These are phyloP conservation scores for Takifugu flavidus DNA, from an alignment of 2,113 vertebrate species.

Conservation along the genomic window DNA sequence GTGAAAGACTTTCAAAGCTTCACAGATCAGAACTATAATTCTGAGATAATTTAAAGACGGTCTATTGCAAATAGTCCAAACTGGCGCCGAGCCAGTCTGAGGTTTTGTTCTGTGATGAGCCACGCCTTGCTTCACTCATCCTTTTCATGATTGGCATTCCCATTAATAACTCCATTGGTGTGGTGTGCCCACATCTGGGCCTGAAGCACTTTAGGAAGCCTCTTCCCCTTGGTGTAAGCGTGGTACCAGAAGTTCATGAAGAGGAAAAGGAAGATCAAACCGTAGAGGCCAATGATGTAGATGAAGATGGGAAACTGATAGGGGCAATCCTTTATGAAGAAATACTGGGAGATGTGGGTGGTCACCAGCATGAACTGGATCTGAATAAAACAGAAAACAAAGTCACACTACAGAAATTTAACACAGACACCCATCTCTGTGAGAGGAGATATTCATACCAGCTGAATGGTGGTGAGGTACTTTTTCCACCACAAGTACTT, in stretches of 20 bases:
- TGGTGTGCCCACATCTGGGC: slow-evolving; percentile 76
- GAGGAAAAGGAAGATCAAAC: slow-evolving; percentile 86
- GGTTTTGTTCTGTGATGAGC: slow-evolving; percentile 22
- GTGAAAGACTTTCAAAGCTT: background rate
- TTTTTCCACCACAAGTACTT: slow-evolving; percentile 99
- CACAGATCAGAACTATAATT: slow-evolving; percentile 34
- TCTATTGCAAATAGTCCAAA: slow-evolving; percentile 34
- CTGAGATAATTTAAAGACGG: slow-evolving; percentile 52
- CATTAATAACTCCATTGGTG: slow-evolving; percentile 80
- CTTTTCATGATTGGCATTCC: slow-evolving; percentile 61
- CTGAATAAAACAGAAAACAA: slow-evolving; percentile 62
- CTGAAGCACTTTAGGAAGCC: slow-evolving; percentile 84
- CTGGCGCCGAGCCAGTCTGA: slow-evolving; percentile 5
- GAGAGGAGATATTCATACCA: slow-evolving; percentile 71
- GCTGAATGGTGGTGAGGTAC: slow-evolving; percentile 90
- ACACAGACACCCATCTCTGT: background rate
- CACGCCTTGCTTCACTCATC: slow-evolving; percentile 45
- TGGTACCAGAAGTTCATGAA: slow-evolving; percentile 98
- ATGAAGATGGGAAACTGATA: slow-evolving; percentile 92
- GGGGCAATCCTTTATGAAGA: slow-evolving; percentile 87
- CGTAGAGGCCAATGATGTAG: slow-evolving; percentile 88
- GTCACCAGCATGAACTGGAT: slow-evolving; percentile 89
- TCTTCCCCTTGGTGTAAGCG: slow-evolving; percentile 92
- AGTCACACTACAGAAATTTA: background rate
- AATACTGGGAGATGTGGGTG: slow-evolving; percentile 88